These are phyloP conservation scores for Pseudomyrmex pallidus DNA, from an alignment of 1,140 invertebrate genomes.

Conservation along the genomic window DNA sequence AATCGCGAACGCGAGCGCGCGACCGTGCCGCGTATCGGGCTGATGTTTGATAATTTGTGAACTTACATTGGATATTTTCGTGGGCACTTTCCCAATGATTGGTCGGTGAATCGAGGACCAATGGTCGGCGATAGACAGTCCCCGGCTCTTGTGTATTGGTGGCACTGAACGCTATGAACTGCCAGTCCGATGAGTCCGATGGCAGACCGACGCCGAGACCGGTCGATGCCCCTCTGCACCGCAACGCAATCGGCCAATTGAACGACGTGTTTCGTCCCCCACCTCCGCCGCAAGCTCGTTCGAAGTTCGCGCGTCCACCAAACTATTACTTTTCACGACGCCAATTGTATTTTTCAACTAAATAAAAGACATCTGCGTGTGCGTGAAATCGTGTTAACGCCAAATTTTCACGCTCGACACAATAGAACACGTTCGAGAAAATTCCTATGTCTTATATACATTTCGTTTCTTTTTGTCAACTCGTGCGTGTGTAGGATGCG, in stretches of 20 bases:
- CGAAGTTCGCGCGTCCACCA: slow-evolving; percentile 51
- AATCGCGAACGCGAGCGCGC: slow-evolving; percentile 69
- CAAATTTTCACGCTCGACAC: too few relatives aligned
- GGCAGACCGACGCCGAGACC: slow-evolving; percentile 79
- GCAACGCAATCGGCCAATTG: slow-evolving; percentile 70
- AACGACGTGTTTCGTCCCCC: slow-evolving; percentile 61
- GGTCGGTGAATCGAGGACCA: slow-evolving; percentile 89
- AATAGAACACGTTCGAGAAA: too few relatives aligned
- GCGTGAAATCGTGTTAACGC: too few relatives aligned
- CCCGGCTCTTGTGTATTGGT: slow-evolving; percentile 87
- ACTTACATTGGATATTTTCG: slow-evolving; percentile 92
- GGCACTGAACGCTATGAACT: slow-evolving; percentile 84
- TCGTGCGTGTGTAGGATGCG: too few relatives aligned
- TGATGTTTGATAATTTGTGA: slow-evolving; percentile 89
- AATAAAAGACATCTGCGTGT: too few relatives aligned
- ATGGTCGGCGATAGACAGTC: slow-evolving; percentile 87
- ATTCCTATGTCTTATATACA: too few relatives aligned
- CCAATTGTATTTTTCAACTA: too few relatives aligned
- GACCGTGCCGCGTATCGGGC: slow-evolving; percentile 69
- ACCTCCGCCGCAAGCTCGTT: slow-evolving; percentile 56
- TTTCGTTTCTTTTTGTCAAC: too few relatives aligned
- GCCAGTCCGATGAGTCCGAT: slow-evolving; percentile 86
- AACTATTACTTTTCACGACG: too few relatives aligned
- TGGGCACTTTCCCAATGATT: slow-evolving; percentile 89
- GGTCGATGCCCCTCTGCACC: slow-evolving; percentile 79